A percentile compares a stretch with the other conserved stretches of the same genome.
phyloP scores from a whole-genome alignment of 2,797 vertebrate species.

The Eulemur rubriventer region DNA sequence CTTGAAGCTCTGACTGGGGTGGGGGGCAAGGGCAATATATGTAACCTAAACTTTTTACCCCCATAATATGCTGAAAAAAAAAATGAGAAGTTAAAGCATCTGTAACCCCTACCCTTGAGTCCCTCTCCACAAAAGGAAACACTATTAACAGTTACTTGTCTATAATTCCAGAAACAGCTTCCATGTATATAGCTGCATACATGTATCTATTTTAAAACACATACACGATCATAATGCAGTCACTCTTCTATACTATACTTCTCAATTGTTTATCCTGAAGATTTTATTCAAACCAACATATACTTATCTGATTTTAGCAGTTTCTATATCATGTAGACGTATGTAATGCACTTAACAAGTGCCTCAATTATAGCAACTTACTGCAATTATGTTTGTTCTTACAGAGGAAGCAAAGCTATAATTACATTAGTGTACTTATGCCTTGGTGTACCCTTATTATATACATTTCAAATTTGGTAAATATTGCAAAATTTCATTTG shows the following conservation, averaged over 20 bases:
- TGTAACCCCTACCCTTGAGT: neutral
- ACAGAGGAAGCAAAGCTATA: neutral
- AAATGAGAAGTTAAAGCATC: neutral
- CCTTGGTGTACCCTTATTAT: neutral
- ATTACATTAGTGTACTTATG: neutral
- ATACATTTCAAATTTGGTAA: neutral
- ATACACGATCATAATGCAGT: neutral
- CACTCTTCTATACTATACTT: neutral
- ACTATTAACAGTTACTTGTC: neutral
- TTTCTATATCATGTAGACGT: neutral
- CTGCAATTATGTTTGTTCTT: neutral
- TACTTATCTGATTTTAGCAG: neutral
- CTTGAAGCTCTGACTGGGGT: too few relatives aligned
- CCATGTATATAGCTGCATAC: neutral
- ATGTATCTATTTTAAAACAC: neutral
- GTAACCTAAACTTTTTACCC: too few relatives aligned
- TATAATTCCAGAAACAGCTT: neutral
- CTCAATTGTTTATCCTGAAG: neutral
- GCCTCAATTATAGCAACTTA: neutral
- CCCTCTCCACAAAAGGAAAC: neutral
- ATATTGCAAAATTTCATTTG: constrained; percentile 20
- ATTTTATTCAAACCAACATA: neutral
- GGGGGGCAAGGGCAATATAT: too few relatives aligned
- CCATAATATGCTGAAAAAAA: too few relatives aligned
- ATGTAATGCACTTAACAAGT: neutral